Conservation (phyloP, 2,113 vertebrate species). For the Turdus rufiventris region DNA sequence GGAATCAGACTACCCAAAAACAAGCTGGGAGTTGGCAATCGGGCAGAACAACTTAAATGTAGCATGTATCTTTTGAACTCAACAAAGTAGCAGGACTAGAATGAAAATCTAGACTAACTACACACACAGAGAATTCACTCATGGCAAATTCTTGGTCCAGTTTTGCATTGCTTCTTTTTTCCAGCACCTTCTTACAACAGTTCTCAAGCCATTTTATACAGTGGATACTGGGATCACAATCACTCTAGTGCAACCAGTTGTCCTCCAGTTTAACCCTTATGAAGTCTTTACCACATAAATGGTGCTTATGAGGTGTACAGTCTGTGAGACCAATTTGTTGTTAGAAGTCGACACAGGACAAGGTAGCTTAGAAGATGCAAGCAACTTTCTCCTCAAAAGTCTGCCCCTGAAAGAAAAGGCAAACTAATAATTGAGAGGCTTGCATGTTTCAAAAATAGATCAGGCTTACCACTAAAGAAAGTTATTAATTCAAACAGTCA, state of each 20-base stretch:
- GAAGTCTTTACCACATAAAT: neutral
- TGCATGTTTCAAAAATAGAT: neutral
- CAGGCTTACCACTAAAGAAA: neutral
- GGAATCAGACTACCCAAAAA: neutral
- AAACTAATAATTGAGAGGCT: neutral
- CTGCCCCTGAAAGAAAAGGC: neutral
- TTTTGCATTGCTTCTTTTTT: neutral
- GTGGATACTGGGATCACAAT: neutral
- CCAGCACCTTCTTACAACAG: neutral
- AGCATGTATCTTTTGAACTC: neutral
- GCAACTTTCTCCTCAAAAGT: neutral
- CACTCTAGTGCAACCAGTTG: neutral
- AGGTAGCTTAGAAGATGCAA: neutral
- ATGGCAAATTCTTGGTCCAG: neutral
- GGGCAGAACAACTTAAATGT: neutral
- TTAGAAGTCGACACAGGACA: neutral
- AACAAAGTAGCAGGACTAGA: neutral
- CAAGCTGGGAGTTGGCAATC: neutral
- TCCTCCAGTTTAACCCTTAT: neutral
- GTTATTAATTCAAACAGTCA: neutral
- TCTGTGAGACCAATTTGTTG: neutral
- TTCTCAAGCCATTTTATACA: neutral
- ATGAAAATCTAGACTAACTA: neutral
- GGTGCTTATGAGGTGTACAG: neutral
- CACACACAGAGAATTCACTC: rapidly evolving